These are phyloP conservation scores for Vipera ursinii DNA, from an alignment of 2,797 vertebrate genomes.

Conservation along the genomic window DNA sequence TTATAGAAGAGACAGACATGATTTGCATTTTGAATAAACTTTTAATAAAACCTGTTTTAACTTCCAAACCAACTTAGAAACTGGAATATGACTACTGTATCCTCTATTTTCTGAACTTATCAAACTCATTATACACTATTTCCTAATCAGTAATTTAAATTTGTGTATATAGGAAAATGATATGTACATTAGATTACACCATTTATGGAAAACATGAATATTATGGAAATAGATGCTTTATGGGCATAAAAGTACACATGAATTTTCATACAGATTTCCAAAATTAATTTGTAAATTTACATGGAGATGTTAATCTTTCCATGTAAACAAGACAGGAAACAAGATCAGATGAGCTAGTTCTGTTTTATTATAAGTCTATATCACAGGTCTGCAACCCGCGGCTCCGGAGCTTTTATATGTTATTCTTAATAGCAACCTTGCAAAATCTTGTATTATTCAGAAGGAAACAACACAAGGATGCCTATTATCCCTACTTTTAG, in stretches of 20 bases:
- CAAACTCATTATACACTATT: neutral
- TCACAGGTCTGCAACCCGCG: too few species aligned
- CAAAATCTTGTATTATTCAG: neutral
- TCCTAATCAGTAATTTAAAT: neutral
- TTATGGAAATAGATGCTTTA: neutral
- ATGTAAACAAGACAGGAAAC: neutral
- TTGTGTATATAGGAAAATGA: neutral
- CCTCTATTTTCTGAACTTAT: neutral
- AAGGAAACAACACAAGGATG: neutral
- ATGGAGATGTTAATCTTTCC: neutral
- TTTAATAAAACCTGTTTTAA: neutral
- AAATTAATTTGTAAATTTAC: neutral
- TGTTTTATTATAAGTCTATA: neutral
- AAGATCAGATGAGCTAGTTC: neutral
- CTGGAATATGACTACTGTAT: neutral
- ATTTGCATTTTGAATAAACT: neutral
- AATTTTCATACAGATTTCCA: neutral
- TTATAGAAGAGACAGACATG: neutral
- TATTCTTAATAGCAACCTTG: neutral
- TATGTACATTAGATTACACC: neutral
- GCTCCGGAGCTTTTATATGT: neutral
- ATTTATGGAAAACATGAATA: neutral
- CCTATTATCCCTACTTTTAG: too few species aligned
- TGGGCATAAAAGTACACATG: neutral
- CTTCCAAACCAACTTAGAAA: neutral